Base-by-base conservation (phyloP, 2,797 vertebrate genomes). In the Arrhamphus sclerolepis region DNA sequence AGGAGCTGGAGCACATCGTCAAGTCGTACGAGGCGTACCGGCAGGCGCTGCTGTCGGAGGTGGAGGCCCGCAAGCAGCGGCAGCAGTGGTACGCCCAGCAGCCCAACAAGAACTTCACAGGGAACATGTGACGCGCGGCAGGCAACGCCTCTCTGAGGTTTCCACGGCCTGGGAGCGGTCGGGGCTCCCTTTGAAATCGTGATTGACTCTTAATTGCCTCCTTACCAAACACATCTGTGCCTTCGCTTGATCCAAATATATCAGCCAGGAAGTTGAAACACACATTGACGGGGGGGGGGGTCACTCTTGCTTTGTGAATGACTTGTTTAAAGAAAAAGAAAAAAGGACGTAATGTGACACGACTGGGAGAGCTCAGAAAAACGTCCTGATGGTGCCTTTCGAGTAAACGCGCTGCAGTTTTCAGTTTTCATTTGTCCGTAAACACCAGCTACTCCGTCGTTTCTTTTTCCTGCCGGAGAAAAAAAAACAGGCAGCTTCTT, bases 21-120 rank as follows among this genome's bases (percentile, higher is more conserved):
- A 98, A 98, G 81, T 94, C 96, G n/a, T 99, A 99, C 55, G 98
- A 99, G 84, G 96, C 95, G 0, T 99, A 95, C 87, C 86, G 98
- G 51, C 97, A 98, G 86, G 96, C 96, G 0, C 94, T 98, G 76
- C 94, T 98, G 55, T 80, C 85, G 0, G 97, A 99, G 92, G 91
- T 97, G 81, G 98, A 99, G 83, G 93, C 92, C 0, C 95, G 96
- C 56, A 95, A 98, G 65, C 96, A 97, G 86, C 89, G 95, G 65
- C 95, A 97, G 91, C 96, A 97, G 92, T 95, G 97, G 95, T 98
- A 97, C 78, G 85, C 93, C 50, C 96, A 97, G 89, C 95, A 96
- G 83, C 93, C 96, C 56, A 61, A 79, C 89, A 92, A 95, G 87
- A 95, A 94, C 86, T 97, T 95, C 84, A 75, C 88, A 16, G 87